phyloP scores from a whole-genome alignment of 2,888 invertebrate genomes.

The Drosophila crucigera region DNA sequence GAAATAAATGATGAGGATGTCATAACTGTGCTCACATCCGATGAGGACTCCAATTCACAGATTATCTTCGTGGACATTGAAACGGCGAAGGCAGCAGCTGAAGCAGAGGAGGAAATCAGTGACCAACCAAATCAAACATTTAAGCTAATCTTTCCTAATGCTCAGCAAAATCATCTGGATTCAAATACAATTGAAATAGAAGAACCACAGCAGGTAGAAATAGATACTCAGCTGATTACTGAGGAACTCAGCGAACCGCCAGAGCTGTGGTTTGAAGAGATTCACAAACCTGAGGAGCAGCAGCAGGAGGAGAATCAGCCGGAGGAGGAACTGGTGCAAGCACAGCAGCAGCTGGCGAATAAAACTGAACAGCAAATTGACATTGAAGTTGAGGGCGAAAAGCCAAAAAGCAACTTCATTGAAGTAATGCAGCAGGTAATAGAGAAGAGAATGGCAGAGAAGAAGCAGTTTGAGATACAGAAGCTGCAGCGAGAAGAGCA shows the following conservation, averaged over 20 bases:
- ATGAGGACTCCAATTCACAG: conserved; percentile 46
- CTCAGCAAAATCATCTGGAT: conserved; percentile 1
- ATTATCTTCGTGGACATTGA: conserved; percentile 52
- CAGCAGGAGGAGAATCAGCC: conserved; percentile 2
- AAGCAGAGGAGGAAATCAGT: not conserved
- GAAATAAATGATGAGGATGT: conserved; percentile 34
- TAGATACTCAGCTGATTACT: conserved; percentile 9
- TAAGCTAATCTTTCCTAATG: conserved; percentile 33
- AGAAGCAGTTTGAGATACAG: not conserved
- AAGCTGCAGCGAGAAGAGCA: not conserved
- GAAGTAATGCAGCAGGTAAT: conserved; percentile 1
- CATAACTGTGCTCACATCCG: conserved; percentile 36
- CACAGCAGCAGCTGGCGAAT: not conserved
- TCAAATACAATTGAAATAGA: not conserved
- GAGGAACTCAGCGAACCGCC: conserved; percentile 14
- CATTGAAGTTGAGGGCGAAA: not conserved
- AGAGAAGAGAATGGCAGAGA: not conserved
- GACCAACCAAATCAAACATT: conserved; percentile 22
- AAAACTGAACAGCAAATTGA: not conserved
- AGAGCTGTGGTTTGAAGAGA: conserved; percentile 19
- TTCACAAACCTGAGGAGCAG: conserved; percentile 4
- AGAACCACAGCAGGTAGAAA: not conserved
- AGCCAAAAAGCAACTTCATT: not conserved
- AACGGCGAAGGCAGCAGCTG: conserved; percentile 5
- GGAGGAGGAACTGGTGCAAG: not conserved